These are phyloP conservation scores for Tragulus kanchil DNA, from an alignment of 2,113 vertebrate species.

Conservation along the genomic window DNA sequence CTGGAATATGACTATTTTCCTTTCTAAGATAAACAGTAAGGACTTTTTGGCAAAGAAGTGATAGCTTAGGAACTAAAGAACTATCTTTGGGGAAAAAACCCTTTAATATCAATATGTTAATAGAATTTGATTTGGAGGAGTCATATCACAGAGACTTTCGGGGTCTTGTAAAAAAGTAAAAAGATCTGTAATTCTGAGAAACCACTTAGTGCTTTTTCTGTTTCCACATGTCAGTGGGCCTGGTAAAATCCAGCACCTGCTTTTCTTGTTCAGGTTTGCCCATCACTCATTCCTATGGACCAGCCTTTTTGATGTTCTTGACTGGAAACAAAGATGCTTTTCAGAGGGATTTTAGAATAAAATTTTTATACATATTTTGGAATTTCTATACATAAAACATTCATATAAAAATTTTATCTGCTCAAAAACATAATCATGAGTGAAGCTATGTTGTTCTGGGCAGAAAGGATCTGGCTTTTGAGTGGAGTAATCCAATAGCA, in stretches of 20 bases:
- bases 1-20: background rate
- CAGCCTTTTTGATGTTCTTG: background rate
- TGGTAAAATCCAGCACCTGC: background rate
- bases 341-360: background rate
- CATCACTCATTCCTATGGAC: background rate
- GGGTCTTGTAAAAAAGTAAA: background rate
- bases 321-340: background rate
- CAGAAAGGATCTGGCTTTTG: background rate
- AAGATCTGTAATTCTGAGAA: background rate
- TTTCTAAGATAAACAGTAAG: background rate
- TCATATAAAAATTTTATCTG: background rate
- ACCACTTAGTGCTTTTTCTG: background rate
- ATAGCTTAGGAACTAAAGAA: background rate
- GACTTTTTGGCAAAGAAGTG: background rate
- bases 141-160: background rate
- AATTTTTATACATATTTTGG: background rate
- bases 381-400: background rate
- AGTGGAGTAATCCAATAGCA: background rate
- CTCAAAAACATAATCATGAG: background rate
- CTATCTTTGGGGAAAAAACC: background rate
- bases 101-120: background rate
- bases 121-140: background rate
- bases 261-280: background rate
- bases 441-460: background rate
- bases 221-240: background rate